Base-by-base conservation (phyloP, 2,888 invertebrate genomes). In the Athalia rosae region DNA sequence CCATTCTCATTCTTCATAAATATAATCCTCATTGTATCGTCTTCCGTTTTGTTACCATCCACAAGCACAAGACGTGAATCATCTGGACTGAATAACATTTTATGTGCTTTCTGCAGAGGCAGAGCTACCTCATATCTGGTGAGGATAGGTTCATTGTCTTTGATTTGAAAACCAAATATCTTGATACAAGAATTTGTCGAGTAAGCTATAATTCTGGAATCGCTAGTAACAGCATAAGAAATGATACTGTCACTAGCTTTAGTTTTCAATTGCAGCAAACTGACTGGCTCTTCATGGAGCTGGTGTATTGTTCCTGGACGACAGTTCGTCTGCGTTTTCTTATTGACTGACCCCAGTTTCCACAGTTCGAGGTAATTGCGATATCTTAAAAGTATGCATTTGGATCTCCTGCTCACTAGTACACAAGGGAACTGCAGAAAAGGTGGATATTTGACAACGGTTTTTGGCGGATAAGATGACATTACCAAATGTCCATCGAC, bases 401-500 rank as follows among this genome's bases (percentile, higher is more conserved):
- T 93, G 4, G 92, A 91, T 77, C 90, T 87, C 50, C 89, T 84
- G 76, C 93, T 91, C 13, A 94, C 86, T 8, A 91, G 89, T 4
- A 93, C 92, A 78, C 93, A 92, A 0, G 93, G 92, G 41, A 90
- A 87, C 81, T 94, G 93, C 56, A 95, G 89, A 87, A 96, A 92
- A 0, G 96, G 95, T 0, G 95, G 95, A 85, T 94, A 92, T 86
- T 95, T 94, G 82, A 93, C 91, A 0, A 95, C 91, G 81, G 92
- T 91, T 87, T 94, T 94, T 0, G 93, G 95, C 5, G 94, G 94
- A 84, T 92, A 93, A 84, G 93, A 94, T 8, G 95, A 95, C 79
- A 95, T 91, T 1, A 94, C 94, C 28, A 97, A 90, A 85, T 96
- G 95, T 0, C 96, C 95, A 89, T 96, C 96, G 56, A 94, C 91